phyloP scores from a whole-genome alignment of 2,888 invertebrate genomes.

The Limnephilus marmoratus region DNA sequence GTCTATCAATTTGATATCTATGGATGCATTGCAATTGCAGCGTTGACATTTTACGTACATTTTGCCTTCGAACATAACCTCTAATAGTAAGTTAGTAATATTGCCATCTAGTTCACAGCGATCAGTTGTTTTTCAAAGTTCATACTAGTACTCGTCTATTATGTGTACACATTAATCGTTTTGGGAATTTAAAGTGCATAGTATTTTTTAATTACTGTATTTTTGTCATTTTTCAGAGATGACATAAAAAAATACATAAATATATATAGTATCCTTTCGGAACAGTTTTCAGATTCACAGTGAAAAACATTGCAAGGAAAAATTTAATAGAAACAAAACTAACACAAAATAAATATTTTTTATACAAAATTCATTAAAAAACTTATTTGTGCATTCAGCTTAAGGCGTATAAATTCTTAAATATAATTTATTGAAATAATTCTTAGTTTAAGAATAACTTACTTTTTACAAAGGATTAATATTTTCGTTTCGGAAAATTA shows the following conservation, averaged over 20 bases:
- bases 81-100: too few relatives aligned
- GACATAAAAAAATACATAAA: neutral
- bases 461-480: slow-evolving; percentile 48
- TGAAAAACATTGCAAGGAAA: neutral
- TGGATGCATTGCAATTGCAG: too few relatives aligned
- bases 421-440: slow-evolving; percentile 42
- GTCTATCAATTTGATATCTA: too few relatives aligned
- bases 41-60: too few relatives aligned
- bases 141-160: too few relatives aligned
- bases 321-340: slow-evolving; percentile 53
- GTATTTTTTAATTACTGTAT: too few relatives aligned
- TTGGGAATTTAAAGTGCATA: too few relatives aligned
- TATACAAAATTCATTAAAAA: slow-evolving; percentile 61
- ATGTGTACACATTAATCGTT: too few relatives aligned
- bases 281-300: neutral
- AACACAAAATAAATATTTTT: slow-evolving; percentile 42
- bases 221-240: too few relatives aligned
- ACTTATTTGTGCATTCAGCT: slow-evolving; percentile 57
- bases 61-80: too few relatives aligned
- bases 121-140: too few relatives aligned
- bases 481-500: slow-evolving; percentile 54
- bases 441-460: slow-evolving; percentile 46
- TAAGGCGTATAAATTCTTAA: slow-evolving; percentile 65
- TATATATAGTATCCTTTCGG: neutral
- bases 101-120: too few relatives aligned